Evolutionary conservation across 2,888 invertebrate genomes (phyloP).

Genomic region (Zelleria hepariella): DNA sequence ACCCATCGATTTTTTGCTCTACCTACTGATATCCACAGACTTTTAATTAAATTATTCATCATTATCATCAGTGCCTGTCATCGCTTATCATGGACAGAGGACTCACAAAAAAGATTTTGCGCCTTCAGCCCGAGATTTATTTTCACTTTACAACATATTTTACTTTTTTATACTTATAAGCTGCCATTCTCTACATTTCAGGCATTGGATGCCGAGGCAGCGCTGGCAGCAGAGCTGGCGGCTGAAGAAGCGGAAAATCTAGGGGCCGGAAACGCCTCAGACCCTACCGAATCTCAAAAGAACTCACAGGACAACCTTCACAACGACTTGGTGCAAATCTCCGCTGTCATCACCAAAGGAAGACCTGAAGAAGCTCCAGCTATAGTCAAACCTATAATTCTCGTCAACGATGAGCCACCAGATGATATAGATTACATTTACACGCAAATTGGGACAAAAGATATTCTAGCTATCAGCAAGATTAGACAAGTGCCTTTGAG

Average conservation of each 20-base stretch:
- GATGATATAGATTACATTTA: constrained; percentile 54
- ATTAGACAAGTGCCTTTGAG: constrained; percentile 41
- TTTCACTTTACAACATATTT: background rate
- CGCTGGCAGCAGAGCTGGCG: constrained; percentile 29
- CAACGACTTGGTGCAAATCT: constrained; percentile 18
- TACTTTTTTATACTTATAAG: background rate
- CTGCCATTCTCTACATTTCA: constrained; percentile 23
- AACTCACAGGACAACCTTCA: constrained; percentile 22
- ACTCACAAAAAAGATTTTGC: too few species aligned
- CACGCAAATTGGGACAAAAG: background rate
- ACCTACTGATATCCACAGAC: too few species aligned
- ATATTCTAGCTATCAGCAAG: constrained; percentile 20
- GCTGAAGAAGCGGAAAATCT: constrained; percentile 7
- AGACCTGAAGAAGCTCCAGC: constrained; percentile 22
- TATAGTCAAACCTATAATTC: constrained; percentile 44
- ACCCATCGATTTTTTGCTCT: too few species aligned
- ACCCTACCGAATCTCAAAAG: constrained; percentile 36
- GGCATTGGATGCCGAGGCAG: constrained; percentile 52
- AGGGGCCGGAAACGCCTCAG: constrained; percentile 29
- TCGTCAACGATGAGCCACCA: constrained; percentile 54
- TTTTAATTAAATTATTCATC: too few species aligned
- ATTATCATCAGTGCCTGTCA: too few species aligned
- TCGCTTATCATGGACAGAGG: too few species aligned
- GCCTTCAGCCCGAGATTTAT: too few species aligned
- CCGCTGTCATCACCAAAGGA: background rate